phyloP scores from a whole-genome alignment of 1,140 invertebrate genomes.

The Arctopsyche grandis region DNA sequence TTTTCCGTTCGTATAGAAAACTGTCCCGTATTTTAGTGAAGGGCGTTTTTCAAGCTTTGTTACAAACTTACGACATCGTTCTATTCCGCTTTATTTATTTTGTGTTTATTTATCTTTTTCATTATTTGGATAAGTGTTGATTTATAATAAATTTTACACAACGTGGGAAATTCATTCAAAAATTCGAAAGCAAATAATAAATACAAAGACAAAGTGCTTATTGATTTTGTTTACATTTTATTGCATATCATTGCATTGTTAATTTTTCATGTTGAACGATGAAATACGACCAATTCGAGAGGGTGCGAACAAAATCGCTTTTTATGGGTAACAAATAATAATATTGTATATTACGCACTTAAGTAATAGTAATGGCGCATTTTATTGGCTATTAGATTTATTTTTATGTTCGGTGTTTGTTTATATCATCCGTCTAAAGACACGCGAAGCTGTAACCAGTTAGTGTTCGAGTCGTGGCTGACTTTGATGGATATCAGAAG shows the following conservation, averaged over 20 bases:
- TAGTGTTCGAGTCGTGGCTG: slow-evolving; percentile 55
- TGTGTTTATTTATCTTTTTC: slow-evolving; percentile 26
- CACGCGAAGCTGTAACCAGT: slow-evolving; percentile 62
- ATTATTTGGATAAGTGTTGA: slow-evolving; percentile 51
- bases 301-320: slow-evolving; percentile 50
- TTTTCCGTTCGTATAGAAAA: background rate
- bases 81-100: slow-evolving; percentile 12
- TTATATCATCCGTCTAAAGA: slow-evolving; percentile 65
- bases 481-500: slow-evolving; percentile 56
- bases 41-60: slow-evolving; percentile 15
- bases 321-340: slow-evolving; percentile 52
- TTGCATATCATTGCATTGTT: slow-evolving; percentile 18
- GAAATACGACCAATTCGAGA: slow-evolving; percentile 31
- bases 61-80: slow-evolving; percentile 1
- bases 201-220: background rate
- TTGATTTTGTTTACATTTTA: background rate
- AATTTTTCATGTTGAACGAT: slow-evolving; percentile 25
- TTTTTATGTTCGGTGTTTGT: slow-evolving; percentile 68
- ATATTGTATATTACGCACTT: slow-evolving; percentile 58
- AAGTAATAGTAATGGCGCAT: slow-evolving; percentile 68
- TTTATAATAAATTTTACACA: slow-evolving; percentile 38
- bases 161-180: background rate
- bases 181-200: background rate
- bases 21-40: slow-evolving; percentile 3
- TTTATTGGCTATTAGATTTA: slow-evolving; percentile 70